Evolutionary conservation across 2,888 invertebrate genomes (phyloP).

Genomic region (Myopa tessellatipennis): DNA sequence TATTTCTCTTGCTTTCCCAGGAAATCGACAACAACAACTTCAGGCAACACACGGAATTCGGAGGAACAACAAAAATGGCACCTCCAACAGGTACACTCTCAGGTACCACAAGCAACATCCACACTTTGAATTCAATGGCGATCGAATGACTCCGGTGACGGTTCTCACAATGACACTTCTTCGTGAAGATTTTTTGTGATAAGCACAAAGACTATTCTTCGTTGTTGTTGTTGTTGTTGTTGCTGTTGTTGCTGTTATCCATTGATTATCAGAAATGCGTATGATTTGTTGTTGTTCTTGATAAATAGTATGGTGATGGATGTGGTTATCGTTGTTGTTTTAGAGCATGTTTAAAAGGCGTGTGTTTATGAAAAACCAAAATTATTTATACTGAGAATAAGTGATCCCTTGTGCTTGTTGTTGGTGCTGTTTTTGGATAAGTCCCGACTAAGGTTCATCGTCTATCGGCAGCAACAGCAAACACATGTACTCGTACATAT

Average conservation of each 20-base stretch:
- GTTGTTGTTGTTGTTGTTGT: not conserved
- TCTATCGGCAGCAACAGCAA: constrained; percentile 39
- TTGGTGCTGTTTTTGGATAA: constrained; percentile 20
- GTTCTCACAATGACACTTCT: too few species aligned
- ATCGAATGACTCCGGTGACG: too few species aligned
- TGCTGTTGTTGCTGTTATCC: not conserved
- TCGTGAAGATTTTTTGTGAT: too few species aligned
- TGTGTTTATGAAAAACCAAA: too few species aligned
- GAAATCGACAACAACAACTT: constrained; percentile 14
- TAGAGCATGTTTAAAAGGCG: too few species aligned
- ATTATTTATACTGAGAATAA: not conserved
- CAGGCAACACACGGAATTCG: constrained; percentile 22
- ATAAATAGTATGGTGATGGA: too few species aligned
- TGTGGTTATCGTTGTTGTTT: too few species aligned
- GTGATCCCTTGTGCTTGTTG: constrained; percentile 27
- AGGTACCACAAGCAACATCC: not conserved
- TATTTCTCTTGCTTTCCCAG: constrained; percentile 23
- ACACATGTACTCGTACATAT: not conserved
- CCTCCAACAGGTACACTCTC: not conserved
- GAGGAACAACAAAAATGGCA: constrained; percentile 20
- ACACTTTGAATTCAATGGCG: too few species aligned
- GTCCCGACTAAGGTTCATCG: not conserved
- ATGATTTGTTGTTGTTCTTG: too few species aligned
- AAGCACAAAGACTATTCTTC: not conserved
- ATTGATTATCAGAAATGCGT: too few species aligned